Conservation (phyloP, 1,140 invertebrate species). For the Sipha flava region DNA sequence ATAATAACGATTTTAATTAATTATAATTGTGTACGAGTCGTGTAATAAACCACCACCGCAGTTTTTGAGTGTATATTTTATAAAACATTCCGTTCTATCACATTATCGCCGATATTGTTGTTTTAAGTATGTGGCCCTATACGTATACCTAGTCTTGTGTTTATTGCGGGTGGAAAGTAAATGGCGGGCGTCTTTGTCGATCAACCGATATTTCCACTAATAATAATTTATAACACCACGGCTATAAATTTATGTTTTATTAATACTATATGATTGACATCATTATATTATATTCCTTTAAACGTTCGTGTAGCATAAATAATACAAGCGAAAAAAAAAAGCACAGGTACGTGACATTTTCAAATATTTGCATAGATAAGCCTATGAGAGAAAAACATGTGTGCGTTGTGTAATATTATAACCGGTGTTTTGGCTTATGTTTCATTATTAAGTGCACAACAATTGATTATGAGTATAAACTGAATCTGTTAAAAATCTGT, state of each 20-base stretch:
- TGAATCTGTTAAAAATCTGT: not conserved
- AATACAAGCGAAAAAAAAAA: not conserved
- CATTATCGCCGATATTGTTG: too few species aligned
- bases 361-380: not conserved
- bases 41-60: too few species aligned
- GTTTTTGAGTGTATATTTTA: too few species aligned
- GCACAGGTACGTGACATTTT: not conserved
- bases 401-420: not conserved
- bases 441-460: not conserved
- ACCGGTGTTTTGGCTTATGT: not conserved
- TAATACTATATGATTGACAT: too few species aligned
- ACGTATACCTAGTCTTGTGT: too few species aligned
- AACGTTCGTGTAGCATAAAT: not conserved
- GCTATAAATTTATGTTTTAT: not conserved
- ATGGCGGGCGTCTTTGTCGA: not conserved
- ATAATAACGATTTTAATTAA: too few species aligned
- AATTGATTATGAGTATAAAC: not conserved
- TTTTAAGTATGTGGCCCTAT: too few species aligned
- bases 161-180: not conserved
- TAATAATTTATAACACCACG: not conserved
- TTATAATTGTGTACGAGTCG: too few species aligned
- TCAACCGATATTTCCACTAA: not conserved
- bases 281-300: too few species aligned
- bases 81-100: too few species aligned
- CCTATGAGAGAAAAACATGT: not conserved